phyloP scores from a whole-genome alignment of 2,888 invertebrate genomes.

The Erynnis tages region DNA sequence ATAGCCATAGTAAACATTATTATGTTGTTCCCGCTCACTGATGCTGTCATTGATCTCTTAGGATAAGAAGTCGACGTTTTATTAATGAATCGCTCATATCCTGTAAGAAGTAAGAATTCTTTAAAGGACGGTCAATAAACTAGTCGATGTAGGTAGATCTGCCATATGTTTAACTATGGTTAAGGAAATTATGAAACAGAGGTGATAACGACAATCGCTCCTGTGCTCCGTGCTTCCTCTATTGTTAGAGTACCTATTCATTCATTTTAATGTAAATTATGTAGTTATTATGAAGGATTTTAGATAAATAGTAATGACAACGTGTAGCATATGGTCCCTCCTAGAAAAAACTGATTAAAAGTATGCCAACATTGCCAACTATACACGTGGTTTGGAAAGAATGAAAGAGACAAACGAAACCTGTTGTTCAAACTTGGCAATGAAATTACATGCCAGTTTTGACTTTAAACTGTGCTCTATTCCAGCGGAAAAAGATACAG shows the following conservation, averaged over 20 bases:
- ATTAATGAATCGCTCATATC: conserved; percentile 66
- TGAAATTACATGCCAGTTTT: conserved; percentile 51
- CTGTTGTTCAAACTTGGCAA: conserved; percentile 75
- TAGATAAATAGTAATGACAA: conserved; percentile 1
- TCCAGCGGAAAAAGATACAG: conserved; percentile 33
- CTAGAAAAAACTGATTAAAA: conserved; percentile 38
- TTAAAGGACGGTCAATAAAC: conserved; percentile 23
- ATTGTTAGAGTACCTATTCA: too few relatives aligned
- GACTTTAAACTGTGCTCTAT: conserved; percentile 39
- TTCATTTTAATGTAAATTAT: background rate
- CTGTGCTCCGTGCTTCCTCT: too few relatives aligned
- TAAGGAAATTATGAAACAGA: too few relatives aligned
- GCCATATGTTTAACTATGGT: too few relatives aligned
- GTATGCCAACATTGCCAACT: conserved; percentile 52
- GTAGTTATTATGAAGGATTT: background rate
- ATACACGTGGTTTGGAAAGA: conserved; percentile 55
- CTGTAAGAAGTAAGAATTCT: conserved; percentile 45
- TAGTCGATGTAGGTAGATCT: conserved; percentile 14
- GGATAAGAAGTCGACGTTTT: conserved; percentile 36
- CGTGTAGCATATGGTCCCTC: background rate
- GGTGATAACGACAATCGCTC: too few relatives aligned
- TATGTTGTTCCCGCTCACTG: conserved; percentile 9
- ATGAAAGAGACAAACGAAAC: conserved; percentile 61
- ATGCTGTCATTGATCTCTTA: conserved; percentile 64
- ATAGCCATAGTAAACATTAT: conserved; percentile 1